Evolutionary conservation across 2,888 invertebrate genomes (phyloP).

Genomic region (Caenorhabditis virilis): DNA sequence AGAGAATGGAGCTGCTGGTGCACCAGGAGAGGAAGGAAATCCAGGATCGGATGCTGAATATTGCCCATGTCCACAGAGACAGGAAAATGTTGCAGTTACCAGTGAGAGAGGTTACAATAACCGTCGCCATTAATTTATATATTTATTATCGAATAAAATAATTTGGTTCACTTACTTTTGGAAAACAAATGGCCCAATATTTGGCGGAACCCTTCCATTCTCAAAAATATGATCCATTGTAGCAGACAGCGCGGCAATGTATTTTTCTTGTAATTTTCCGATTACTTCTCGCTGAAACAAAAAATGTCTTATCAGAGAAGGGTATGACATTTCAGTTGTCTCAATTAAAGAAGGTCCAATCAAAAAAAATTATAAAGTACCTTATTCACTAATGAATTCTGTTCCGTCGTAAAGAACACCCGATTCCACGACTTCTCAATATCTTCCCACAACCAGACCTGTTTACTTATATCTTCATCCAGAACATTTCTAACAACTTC

Average conservation of each 20-base stretch:
- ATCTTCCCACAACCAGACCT: slow-evolving; percentile 34
- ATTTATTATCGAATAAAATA: slow-evolving; percentile 7
- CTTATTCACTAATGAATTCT: slow-evolving; percentile 16
- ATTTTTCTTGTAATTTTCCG: slow-evolving; percentile 14
- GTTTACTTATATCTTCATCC: slow-evolving; percentile 18
- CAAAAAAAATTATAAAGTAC: too few species aligned
- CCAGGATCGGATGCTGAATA: slow-evolving; percentile 59
- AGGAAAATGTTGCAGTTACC: slow-evolving; percentile 26
- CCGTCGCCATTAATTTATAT: slow-evolving; percentile 28
- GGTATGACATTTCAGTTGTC: background rate
- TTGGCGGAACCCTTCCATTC: slow-evolving; percentile 23
- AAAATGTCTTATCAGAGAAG: too few species aligned
- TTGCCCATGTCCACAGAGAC: slow-evolving; percentile 48
- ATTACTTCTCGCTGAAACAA: slow-evolving; percentile 10
- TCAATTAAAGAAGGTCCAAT: background rate
- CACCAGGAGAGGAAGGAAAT: slow-evolving; percentile 55
- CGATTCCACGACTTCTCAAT: slow-evolving; percentile 35
- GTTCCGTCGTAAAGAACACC: slow-evolving; percentile 16
- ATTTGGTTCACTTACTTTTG: slow-evolving; percentile 23
- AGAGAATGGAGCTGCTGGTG: slow-evolving; percentile 50
- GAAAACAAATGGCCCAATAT: slow-evolving; percentile 20
- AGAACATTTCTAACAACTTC: slow-evolving; percentile 22
- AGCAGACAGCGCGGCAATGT: slow-evolving; percentile 7
- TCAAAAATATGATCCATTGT: slow-evolving; percentile 34
- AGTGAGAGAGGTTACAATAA: slow-evolving; percentile 33